A percentile compares a stretch with the other conserved stretches of the same genome.
phyloP scores from a whole-genome alignment of 2,113 vertebrate species.

The Chlamydotis undulata region DNA sequence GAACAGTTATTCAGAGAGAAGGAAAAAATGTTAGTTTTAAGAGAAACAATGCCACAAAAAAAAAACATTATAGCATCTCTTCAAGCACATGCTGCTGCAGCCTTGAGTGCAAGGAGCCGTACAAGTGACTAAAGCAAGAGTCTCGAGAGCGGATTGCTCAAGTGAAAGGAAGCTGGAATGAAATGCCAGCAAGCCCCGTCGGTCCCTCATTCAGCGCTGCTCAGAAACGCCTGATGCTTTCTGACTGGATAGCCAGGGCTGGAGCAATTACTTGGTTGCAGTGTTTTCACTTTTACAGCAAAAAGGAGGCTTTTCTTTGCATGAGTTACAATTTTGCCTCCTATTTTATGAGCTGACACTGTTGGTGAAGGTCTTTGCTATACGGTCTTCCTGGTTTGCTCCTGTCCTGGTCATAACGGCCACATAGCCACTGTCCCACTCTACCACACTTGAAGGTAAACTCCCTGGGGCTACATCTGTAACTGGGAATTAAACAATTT shows the following conservation, averaged over 20 bases:
- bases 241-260: constrained; percentile 39
- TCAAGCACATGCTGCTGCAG: not conserved
- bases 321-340: not conserved
- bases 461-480: not conserved
- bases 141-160: not conserved
- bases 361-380: not conserved
- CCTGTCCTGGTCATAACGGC: not conserved
- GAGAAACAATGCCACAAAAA: not conserved
- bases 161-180: constrained; percentile 56
- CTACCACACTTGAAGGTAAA: not conserved
- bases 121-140: constrained; percentile 16
- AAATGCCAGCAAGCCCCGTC: constrained; percentile 36
- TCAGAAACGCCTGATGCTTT: constrained; percentile 55
- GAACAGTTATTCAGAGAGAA: not conserved
- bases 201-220: not conserved
- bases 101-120: not conserved
- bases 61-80: constrained; percentile 2
- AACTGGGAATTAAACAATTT: not conserved
- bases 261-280: not conserved
- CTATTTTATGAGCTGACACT: not conserved
- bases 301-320: not conserved
- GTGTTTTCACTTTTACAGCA: not conserved
- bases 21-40: not conserved
- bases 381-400: not conserved
- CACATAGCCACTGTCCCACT: not conserved